Conservation (phyloP, 2,113 vertebrate genomes). For the Bos javanicus region DNA sequence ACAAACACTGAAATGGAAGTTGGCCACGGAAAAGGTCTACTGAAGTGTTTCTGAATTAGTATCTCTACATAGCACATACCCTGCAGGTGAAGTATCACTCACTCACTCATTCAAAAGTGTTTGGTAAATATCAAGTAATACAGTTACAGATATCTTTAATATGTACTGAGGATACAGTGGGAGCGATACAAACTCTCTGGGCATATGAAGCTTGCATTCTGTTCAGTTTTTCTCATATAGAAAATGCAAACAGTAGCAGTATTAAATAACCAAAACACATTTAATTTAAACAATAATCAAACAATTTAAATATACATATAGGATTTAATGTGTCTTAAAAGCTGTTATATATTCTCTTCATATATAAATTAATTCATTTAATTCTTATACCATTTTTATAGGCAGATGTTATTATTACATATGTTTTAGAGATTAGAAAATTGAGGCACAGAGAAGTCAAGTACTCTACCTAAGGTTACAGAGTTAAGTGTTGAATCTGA, state of each 20-base stretch:
- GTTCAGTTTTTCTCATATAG: background rate
- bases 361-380: background rate
- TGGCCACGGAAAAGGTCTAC: background rate
- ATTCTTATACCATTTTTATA: background rate
- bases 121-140: background rate
- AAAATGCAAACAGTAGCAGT: background rate
- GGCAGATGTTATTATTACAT: background rate
- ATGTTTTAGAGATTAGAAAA: constrained; percentile 1
- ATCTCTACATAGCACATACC: background rate
- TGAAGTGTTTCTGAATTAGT: background rate
- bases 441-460: background rate
- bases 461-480: background rate
- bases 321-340: background rate
- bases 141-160: background rate
- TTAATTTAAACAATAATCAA: background rate
- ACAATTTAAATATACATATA: background rate
- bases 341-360: background rate
- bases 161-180: background rate
- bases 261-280: background rate
- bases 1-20: background rate
- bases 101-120: background rate
- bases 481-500: background rate
- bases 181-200: background rate
- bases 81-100: background rate
- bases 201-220: background rate